Base-by-base conservation (phyloP, 2,888 invertebrate species). In the Parapristionchus giblindavisi region DNA sequence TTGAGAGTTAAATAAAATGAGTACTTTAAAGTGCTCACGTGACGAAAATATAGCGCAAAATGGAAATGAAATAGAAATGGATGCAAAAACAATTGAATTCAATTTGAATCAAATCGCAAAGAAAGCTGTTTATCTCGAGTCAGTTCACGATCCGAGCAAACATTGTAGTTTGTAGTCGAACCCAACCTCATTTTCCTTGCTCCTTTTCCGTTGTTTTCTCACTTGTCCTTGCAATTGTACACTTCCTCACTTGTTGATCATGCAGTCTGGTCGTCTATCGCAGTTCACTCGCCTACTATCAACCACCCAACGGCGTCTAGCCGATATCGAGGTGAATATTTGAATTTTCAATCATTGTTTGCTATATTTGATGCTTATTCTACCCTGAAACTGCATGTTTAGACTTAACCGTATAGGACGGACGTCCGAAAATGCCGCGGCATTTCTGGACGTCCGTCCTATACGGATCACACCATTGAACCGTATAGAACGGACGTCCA, bases 291-390 rank as follows among this genome's bases (percentile, higher is more conserved):
- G 68, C n/a, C 36, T 51, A 17, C 52, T 68, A 4, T 68, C 68
- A 3, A 68, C 68, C 14, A 17, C 68, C 24, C n/a, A 36, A 36
- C 51, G 34, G 52, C 51, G 68, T 17, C 29, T 68, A n/a, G 68
- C 68, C 14, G 68, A 68, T 43, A 68, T 68, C 36, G 68, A 68
- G 52, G 68, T 68, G n/a, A n/a, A n/a, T n/a, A n/a, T n/a, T n/a
- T n/a, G n/a, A n/a, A 65, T 32, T 21, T 24, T 38, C 34, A 43
- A 3, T 17, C 8, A 56, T 56, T 14, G 29, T 65, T 29, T 65
- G 2, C 1, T 65, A 21, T 21, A 65, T 29, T 24, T 43, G 4
- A 40, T 14, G 8, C n/a, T 27, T 32, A 27, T 29, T 70, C 11
- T 14, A 48, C 11, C 21, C 48, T 14, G 48, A 58, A 58, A 11